Conservation (phyloP, 2,113 vertebrate species). For the Grallaria varia region DNA sequence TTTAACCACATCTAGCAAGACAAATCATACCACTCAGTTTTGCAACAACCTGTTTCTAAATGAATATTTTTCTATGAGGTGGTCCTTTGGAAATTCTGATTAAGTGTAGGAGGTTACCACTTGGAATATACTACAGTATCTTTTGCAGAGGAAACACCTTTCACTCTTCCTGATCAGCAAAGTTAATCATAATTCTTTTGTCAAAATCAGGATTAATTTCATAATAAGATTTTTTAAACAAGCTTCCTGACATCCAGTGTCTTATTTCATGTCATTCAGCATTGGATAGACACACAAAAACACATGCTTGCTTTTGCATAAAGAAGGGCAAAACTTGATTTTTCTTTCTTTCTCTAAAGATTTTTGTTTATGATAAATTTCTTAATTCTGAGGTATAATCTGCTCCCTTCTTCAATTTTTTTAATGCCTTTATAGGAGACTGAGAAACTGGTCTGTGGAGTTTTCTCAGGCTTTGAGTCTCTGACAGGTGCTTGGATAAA, state of each 20-base stretch:
- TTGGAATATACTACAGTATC: not conserved
- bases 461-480: not conserved
- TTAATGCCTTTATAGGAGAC: not conserved
- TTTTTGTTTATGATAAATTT: not conserved
- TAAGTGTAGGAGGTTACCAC: not conserved
- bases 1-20: constrained; percentile 38
- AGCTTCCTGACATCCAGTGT: not conserved
- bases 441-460: not conserved
- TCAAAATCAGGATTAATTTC: not conserved
- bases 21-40: constrained; percentile 1
- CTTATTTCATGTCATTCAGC: not conserved
- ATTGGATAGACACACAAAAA: not conserved
- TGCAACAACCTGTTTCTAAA: constrained; percentile 12
- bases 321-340: not conserved
- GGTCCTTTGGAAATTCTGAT: constrained; percentile 11
- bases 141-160: not conserved
- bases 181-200: not conserved
- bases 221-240: not conserved
- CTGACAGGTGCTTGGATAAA: not conserved
- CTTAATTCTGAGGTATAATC: not conserved
- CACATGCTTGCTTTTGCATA: not conserved
- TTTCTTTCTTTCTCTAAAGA: not conserved
- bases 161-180: not conserved
- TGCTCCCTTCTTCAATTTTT: not conserved
- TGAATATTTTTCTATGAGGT: not conserved